Evolutionary conservation across 1,140 invertebrate species (phyloP), one percentile per base, ranked within the genome.

Genomic region (Sycobia sp.): DNA sequence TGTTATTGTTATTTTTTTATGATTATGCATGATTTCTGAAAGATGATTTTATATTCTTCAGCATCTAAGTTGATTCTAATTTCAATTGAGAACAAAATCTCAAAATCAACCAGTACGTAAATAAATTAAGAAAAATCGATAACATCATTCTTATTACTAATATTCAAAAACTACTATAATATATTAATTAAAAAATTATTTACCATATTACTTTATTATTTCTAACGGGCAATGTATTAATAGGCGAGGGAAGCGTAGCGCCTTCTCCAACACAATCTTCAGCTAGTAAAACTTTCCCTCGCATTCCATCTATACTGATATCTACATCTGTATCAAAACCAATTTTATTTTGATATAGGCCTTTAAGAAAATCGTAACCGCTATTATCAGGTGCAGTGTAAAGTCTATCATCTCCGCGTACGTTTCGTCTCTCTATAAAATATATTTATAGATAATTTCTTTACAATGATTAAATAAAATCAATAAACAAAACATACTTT

Each of bases 331-430:
- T 70, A 54, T 86, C 79, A 1, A 73, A 74, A 47, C 84, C 83
- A 4, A 84, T 67, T 59, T 82, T 77, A 63, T 84, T 84, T 16
- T 79, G 76, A 77, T 92, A 94, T 3, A 96, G 75, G 34, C 85
- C 86, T 61, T 85, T 84, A 41, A 96, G 73, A 69, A 90, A 87
- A 39, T 86, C 80, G 76, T 88, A 93, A 16, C 88, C 86, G 8
- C 77, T 73, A 79, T 95, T 92, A 13, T 81, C 82, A 1, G 85
- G 81, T 5, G 86, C 84, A 36, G 96, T 86, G 79, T 96, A 97
- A 32, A 96, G 75, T 20, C 88, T 83, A 75, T 95, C 92, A 73
- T 90, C 87, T 14, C 94, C 94, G 44, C 88, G 84, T 53, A 88
- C 77, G 74, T 91, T 90, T 46, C 89, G 84, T 70, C 84, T 79